These are phyloP conservation scores for Amphiprion clarkii DNA, from an alignment of 2,797 vertebrate genomes.

Conservation along the genomic window DNA sequence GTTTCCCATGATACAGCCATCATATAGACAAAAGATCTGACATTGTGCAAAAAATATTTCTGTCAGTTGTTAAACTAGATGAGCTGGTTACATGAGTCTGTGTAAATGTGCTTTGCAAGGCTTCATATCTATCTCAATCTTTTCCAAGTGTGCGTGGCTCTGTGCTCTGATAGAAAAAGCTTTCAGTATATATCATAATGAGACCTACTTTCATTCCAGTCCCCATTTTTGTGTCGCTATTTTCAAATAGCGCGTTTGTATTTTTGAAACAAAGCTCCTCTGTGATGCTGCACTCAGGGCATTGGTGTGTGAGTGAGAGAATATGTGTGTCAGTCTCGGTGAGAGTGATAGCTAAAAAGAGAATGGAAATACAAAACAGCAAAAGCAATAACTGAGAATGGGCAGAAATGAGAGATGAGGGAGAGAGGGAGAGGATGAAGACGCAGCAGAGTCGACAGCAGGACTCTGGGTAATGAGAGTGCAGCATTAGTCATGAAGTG, in stretches of 20 bases:
- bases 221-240: background rate
- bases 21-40: no score
- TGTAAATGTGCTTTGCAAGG: no score
- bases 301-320: no score
- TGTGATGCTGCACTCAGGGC: background rate
- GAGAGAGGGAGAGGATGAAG: constrained; percentile 37
- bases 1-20: no score
- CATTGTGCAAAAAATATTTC: no score
- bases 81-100: no score
- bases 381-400: constrained; percentile 36
- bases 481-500: constrained; percentile 59
- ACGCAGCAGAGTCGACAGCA: constrained; percentile 32
- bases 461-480: constrained; percentile 65
- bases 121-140: no score
- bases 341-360: constrained; percentile 9
- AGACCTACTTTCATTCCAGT: background rate
- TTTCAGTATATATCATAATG: background rate
- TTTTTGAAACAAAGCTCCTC: no score
- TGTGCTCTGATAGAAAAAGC: background rate
- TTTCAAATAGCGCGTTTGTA: no score
- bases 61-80: no score
- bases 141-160: no score
- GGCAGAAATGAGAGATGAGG: constrained; percentile 37
- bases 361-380: constrained; percentile 27
- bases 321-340: constrained; percentile 4